Evolutionary conservation across 2,797 vertebrate genomes (phyloP), one percentile per base, ranked within the genome.

Genomic region (Echiichthys vipera): DNA sequence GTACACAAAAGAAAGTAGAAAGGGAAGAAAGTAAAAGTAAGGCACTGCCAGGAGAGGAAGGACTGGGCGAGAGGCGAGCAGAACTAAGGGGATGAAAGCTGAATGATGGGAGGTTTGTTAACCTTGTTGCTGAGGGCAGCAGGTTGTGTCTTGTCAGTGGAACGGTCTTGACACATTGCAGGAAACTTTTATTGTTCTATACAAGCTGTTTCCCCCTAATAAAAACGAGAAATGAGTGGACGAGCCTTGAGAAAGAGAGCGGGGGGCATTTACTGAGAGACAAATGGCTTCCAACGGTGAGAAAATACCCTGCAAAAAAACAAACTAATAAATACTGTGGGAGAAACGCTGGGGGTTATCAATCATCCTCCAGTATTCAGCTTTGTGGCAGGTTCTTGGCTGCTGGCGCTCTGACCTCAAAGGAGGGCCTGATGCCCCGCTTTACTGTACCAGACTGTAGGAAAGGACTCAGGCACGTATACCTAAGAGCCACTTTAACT

Each of bases 101-200:
- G 34, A 83, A 78, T 11, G 56, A 71, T 40, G 54, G 57, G 71
- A 76, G 56, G 49, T 73, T 80, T 62, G 64, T 66, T 73, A 53
- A 74, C 65, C 67, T 54, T 37, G 58, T 77, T 51, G 64, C 15
- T 7, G 46, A 49, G 62, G 75, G 55, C 82, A 74, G 47, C 65
- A 63, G 78, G 70, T 83, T 74, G 70, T 64, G 81, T 90, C 88
- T 89, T 67, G 83, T 87, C 78, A 71, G 68, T 76, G 78, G 74
- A 86, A 86, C 68, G 63, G 55, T 80, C 68, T 72, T 50, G 72
- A 90, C 87, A 86, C 74, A 34, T 84, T 87, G 76, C 85, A 93
- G 93, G 93, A 94, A 95, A 84, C 67, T 24, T 85, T 82, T 86
- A 93, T 93, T 94, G 92, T 94, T 94, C 80, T 74, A 71, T 83